Evolutionary conservation across 2,113 vertebrate species (phyloP), one percentile per base, ranked within the genome.

Genomic region (Urocolius indicus): DNA sequence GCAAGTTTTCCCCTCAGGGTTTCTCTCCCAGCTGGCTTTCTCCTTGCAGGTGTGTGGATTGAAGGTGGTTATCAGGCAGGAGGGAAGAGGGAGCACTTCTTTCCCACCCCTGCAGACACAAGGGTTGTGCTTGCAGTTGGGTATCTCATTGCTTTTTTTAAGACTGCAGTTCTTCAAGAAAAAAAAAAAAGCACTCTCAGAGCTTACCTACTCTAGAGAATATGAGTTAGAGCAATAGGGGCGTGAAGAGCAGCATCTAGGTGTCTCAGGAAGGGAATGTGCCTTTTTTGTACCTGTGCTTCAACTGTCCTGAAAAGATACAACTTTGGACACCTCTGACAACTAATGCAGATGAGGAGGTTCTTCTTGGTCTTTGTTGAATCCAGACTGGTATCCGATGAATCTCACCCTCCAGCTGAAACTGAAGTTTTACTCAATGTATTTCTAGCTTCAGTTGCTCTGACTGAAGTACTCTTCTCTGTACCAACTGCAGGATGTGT

Each of bases 261-360:
- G n/a, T 30, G 6, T 16, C 10, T n/a, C 79, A 88, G 65, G 24
- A 6, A 69, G 49, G 11, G 16, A 63, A 24, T 12, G 36, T 69
- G 4, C 30, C 80, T 68, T 38, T 63, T 58, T 73, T 69, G 36
- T 73, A 32, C 43, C 51, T 61, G 34, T 74, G 36, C 73, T 78
- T 48, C 48, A 75, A 2, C 48, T 66, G 46, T 88, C 63, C 82
- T 52, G 29, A 65, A 48, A 59, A 86, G 86, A 49, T 52, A 36
- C 83, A 89, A 45, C 88, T 93, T 32, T 57, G 92, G 79, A 19
- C 63, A 30, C 61, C 30, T 91, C 66, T 90, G 62, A 8, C 4
- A 78, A 52, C 29, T 71, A 65, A 26, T 4, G 2, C 1, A 1
- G 58, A 62, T 54, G 75, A 67, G 32, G 18, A 67, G 32, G 16